Conservation (phyloP, 2,888 invertebrate genomes). For the Sphaeridia pumilis region DNA sequence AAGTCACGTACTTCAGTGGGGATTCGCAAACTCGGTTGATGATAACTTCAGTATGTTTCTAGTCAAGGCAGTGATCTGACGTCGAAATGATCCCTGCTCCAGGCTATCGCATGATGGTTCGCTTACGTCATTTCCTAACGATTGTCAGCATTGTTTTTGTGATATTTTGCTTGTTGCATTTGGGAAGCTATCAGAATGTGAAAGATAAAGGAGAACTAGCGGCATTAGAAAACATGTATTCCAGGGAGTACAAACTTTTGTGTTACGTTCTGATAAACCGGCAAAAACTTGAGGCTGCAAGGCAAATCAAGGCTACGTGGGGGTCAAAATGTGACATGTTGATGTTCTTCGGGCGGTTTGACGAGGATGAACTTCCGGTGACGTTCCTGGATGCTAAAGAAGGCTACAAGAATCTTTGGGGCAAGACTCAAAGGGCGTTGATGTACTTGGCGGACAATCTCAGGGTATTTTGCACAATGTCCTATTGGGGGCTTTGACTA, state of each 20-base stretch:
- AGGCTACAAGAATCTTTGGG: conserved; percentile 32
- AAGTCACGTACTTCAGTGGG: too few relatives aligned
- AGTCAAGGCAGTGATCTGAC: too few relatives aligned
- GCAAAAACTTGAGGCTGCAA: conserved; percentile 18
- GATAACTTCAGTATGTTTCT: too few relatives aligned
- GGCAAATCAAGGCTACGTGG: conserved; percentile 31
- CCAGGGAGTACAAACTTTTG: conserved; percentile 16
- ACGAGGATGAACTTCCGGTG: conserved; percentile 22
- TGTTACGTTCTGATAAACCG: conserved; percentile 29
- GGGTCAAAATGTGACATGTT: conserved; percentile 31
- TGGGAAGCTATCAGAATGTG: neutral
- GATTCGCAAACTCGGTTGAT: too few relatives aligned
- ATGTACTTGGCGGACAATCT: conserved; percentile 15
- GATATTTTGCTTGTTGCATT: neutral
- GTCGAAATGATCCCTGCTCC: neutral
- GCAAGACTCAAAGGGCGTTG: conserved; percentile 31
- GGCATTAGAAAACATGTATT: neutral
- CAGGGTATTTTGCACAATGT: neutral
- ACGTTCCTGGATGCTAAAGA: conserved; percentile 24
- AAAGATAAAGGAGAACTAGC: neutral
- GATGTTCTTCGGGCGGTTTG: conserved; percentile 28
- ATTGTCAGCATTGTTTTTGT: neutral
- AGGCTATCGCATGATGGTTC: neutral
- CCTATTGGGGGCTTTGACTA: neutral
- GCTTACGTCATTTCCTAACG: neutral